A percentile compares a stretch with the other conserved stretches of the same genome.
Evolutionary conservation across 2,797 vertebrate species (phyloP).

Genomic region (Phataginus tetradactyla): DNA sequence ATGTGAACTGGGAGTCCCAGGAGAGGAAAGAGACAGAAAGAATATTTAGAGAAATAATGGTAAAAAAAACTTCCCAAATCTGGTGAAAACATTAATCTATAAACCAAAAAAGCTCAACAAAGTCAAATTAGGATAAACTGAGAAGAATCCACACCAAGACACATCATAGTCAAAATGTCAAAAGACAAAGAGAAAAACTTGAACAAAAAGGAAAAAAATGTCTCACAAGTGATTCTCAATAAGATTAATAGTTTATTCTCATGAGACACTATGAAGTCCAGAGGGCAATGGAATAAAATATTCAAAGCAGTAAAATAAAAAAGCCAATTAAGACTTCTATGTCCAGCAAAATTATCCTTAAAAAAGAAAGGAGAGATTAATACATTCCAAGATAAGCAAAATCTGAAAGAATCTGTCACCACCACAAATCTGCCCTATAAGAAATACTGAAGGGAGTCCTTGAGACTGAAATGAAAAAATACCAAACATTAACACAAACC

Average conservation of each 20-base stretch:
- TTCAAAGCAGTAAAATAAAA: neutral
- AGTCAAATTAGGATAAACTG: neutral
- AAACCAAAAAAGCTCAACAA: neutral
- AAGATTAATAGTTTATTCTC: neutral
- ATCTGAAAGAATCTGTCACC: neutral
- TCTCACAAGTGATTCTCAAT: neutral
- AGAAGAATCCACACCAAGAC: constrained; percentile 1
- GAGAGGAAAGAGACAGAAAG: neutral
- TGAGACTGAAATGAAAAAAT: neutral
- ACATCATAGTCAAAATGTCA: neutral
- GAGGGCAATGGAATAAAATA: neutral
- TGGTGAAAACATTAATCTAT: neutral
- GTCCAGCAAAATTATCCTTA: neutral
- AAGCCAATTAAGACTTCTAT: neutral
- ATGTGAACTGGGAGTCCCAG: neutral
- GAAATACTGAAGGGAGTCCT: neutral
- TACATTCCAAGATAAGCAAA: neutral
- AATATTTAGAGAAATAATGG: neutral
- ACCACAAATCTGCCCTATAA: neutral
- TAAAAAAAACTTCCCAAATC: neutral
- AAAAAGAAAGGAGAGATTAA: constrained; percentile 1
- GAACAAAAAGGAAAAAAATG: neutral
- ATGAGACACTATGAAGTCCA: neutral
- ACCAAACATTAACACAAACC: neutral
- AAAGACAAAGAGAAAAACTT: neutral